Percentiles rank a stretch among this genome's conserved stretches.
phyloP scores from a whole-genome alignment of 2,113 vertebrate genomes.

The Oenanthe melanoleuca region DNA sequence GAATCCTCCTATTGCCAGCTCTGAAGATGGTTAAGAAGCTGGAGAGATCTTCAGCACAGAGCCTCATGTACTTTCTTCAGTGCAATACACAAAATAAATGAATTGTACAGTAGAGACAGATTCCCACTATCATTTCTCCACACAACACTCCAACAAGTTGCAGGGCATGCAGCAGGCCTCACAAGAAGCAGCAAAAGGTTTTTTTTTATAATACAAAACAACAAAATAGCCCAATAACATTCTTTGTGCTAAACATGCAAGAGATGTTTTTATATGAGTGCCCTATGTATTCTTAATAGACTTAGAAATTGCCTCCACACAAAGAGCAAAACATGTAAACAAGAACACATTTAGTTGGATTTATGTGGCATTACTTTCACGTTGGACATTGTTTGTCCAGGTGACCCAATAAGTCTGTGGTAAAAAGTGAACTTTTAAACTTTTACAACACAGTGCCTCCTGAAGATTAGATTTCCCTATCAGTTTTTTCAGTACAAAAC shows the following conservation, averaged over 20 bases:
- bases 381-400: neutral
- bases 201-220: neutral
- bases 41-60: neutral
- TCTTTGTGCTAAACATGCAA: neutral
- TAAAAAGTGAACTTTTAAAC: neutral
- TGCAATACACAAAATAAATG: neutral
- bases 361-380: fast-evolving
- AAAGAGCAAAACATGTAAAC: neutral
- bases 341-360: neutral
- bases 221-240: neutral
- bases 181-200: neutral
- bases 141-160: neutral
- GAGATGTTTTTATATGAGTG: neutral
- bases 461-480: neutral
- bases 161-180: neutral
- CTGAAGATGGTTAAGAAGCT: neutral
- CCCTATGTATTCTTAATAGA: neutral
- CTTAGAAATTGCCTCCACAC: neutral
- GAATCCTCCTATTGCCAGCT: neutral
- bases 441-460: neutral
- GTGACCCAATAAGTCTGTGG: neutral
- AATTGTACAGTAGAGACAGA: fast-evolving
- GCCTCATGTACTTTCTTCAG: neutral
- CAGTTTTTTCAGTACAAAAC: neutral
- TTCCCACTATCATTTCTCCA: neutral